Percentiles rank a stretch among this genome's conserved stretches.
These are phyloP conservation scores for Onychostruthus taczanowskii DNA, from an alignment of 2,113 vertebrate genomes.

Conservation along the genomic window DNA sequence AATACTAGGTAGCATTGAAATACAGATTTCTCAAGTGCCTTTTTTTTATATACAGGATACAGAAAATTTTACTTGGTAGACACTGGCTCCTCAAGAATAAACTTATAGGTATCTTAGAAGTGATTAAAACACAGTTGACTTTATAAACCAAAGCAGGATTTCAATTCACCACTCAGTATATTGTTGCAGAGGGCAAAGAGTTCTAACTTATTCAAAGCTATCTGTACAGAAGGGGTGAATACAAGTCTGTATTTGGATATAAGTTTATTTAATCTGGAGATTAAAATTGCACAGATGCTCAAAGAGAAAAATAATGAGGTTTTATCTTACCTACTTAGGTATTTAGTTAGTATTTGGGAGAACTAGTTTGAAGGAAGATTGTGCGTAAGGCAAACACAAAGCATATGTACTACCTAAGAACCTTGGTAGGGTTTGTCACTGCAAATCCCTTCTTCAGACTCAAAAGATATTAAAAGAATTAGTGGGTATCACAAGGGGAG, in stretches of 20 bases:
- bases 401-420: not conserved
- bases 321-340: not conserved
- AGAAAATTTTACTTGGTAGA: not conserved
- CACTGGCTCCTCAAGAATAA: not conserved
- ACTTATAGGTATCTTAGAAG: not conserved
- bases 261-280: not conserved
- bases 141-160: not conserved
- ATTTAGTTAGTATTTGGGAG: not conserved
- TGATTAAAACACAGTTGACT: not conserved
- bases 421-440: not conserved
- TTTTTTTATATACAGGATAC: not conserved
- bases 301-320: not conserved
- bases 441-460: not conserved
- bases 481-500: not conserved
- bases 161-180: fast-evolving
- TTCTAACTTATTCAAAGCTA: not conserved
- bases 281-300: not conserved
- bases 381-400: not conserved
- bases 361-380: not conserved
- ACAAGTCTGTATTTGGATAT: not conserved
- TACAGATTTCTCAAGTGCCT: not conserved
- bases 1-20: not conserved
- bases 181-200: not conserved
- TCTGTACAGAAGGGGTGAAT: not conserved
- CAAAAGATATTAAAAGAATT: not conserved